Percentiles rank a stretch among this genome's conserved stretches.
phyloP scores from a whole-genome alignment of 2,797 vertebrate species.

The Urophycis tenuis region DNA sequence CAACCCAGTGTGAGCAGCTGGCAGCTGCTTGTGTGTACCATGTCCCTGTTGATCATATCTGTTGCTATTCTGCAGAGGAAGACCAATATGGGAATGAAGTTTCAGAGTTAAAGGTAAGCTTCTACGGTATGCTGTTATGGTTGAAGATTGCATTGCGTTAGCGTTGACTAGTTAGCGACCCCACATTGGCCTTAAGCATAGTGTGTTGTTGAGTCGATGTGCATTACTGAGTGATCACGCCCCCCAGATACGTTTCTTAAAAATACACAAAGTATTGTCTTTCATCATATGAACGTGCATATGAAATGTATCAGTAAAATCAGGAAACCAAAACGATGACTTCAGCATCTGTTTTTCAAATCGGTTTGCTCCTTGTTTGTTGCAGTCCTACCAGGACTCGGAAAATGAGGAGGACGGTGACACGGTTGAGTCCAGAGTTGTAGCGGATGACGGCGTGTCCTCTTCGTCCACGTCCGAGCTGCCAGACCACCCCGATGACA shows the following conservation, averaged over 20 bases:
- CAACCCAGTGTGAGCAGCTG: conserved; percentile 26
- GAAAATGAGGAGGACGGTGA: conserved; percentile 74
- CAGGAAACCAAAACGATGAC: too few species aligned
- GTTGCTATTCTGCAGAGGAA: conserved; percentile 55
- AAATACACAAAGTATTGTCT: background rate
- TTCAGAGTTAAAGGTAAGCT: conserved; percentile 60
- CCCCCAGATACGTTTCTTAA: background rate
- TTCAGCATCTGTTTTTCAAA: background rate
- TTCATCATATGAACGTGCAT: background rate
- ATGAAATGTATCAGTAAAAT: too few species aligned
- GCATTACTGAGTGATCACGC: background rate
- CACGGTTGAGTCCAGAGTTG: conserved; percentile 62
- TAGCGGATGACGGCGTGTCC: conserved; percentile 62
- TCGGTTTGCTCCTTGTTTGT: conserved; percentile 12
- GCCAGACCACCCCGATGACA: conserved; percentile 17
- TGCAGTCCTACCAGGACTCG: conserved; percentile 59
- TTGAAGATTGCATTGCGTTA: background rate
- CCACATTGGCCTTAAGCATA: too few species aligned
- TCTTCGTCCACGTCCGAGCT: conserved; percentile 37
- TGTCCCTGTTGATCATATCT: background rate
- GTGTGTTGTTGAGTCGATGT: background rate
- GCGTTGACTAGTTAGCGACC: too few species aligned
- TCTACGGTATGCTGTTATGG: background rate
- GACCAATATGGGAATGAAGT: conserved; percentile 48
- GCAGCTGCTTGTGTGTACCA: background rate